These are phyloP conservation scores for Eilema caniola DNA, from an alignment of 2,888 invertebrate genomes.

Conservation along the genomic window DNA sequence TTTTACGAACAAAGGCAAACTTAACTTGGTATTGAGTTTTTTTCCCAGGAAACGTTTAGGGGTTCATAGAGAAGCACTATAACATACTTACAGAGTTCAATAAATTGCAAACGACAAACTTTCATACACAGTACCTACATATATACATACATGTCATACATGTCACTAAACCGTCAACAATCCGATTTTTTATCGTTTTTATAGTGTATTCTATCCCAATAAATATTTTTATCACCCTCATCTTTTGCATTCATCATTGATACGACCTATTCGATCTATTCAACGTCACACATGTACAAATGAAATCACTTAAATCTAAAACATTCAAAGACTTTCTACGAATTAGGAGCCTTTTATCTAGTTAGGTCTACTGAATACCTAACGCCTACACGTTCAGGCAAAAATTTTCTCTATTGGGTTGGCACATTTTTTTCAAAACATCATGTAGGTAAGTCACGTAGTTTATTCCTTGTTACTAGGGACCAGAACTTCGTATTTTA, in stretches of 20 bases:
- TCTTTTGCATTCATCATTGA: not conserved
- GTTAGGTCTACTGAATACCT: not conserved
- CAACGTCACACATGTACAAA: not conserved
- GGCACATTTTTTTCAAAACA: not conserved
- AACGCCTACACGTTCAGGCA: not conserved
- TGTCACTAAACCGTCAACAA: too few species aligned
- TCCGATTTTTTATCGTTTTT: too few species aligned
- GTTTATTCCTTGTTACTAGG: not conserved
- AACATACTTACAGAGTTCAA: too few species aligned
- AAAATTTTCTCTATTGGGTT: not conserved
- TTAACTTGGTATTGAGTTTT: too few species aligned
- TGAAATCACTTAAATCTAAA: not conserved
- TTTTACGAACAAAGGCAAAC: too few species aligned
- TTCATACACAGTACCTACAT: too few species aligned
- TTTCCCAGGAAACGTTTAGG: too few species aligned
- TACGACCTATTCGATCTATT: not conserved
- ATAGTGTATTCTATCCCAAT: too few species aligned
- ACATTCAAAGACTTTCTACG: not conserved
- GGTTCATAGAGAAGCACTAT: too few species aligned
- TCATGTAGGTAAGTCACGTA: not conserved
- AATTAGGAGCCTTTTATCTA: not conserved
- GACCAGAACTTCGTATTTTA: not conserved
- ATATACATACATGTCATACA: too few species aligned
- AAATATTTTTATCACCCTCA: not conserved
- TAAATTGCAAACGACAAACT: too few species aligned